These are phyloP conservation scores for Henicopernis longicauda DNA, from an alignment of 2,113 vertebrate species.

Conservation along the genomic window DNA sequence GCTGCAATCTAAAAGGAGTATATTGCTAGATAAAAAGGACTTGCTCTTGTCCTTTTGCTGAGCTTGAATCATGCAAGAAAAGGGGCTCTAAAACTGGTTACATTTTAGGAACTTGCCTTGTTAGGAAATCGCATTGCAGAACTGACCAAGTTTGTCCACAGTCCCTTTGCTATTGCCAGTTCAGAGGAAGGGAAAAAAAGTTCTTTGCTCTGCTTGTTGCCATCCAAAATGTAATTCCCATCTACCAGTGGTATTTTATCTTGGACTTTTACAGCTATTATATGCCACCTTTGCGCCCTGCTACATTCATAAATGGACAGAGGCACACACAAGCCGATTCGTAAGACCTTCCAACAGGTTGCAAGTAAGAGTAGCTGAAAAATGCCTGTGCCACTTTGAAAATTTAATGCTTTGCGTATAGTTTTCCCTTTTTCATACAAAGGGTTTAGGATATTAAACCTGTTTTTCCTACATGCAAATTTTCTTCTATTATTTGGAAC, in stretches of 20 bases:
- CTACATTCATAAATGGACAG: background rate
- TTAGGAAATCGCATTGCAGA: background rate
- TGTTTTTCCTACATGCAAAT: conserved; percentile 25
- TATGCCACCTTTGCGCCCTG: background rate
- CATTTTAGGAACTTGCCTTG: background rate
- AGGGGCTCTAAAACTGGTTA: background rate
- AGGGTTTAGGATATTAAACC: background rate
- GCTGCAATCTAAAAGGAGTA: background rate
- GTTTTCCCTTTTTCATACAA: background rate
- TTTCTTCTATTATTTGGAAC: conserved; percentile 33
- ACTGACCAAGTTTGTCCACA: background rate
- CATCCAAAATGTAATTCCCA: background rate
- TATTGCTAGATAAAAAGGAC: background rate
- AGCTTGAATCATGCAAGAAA: background rate
- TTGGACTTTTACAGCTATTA: background rate
- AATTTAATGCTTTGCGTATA: background rate
- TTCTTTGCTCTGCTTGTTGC: background rate
- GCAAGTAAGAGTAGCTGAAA: background rate
- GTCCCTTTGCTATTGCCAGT: background rate
- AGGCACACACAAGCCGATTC: background rate
- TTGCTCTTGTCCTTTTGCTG: background rate
- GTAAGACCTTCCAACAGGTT: background rate
- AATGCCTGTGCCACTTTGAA: background rate
- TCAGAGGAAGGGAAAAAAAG: background rate
- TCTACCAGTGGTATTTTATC: background rate